Base-by-base conservation (phyloP, 2,888 invertebrate species). In the Melanargia galathea region DNA sequence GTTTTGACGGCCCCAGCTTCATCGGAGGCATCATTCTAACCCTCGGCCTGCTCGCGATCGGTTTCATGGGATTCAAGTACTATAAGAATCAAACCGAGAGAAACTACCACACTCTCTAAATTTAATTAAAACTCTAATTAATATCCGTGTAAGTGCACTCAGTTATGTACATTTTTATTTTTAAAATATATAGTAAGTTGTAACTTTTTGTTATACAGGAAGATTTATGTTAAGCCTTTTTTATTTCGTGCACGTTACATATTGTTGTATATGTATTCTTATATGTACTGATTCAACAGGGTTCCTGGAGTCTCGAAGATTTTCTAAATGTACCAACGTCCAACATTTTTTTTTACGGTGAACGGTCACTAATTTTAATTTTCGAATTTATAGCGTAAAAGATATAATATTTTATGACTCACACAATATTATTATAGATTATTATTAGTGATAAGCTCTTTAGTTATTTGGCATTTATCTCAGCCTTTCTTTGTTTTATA, bases 91-190 rank as follows among this genome's bases (percentile, higher is more conserved):
- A 95, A 78, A 95, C 95, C 64, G 97, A 96, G 83, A 93, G 95
- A 73, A 97, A 96, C 87, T 98, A 97, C 86, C 97, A 96, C 79
- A 97, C 97, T 66, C 94, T 97, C 82, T 97, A 96, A 95, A 87
- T 62, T 75, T 63, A 63, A 64, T 60, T 70, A 64, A 67, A 69
- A 67, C 71, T 62, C 67, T 71, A 75, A 72, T 70, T 75, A 70
- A 70, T 69, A 65, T 73, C 67, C 75, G 71, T 74, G 67, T 83
- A 84, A 83, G 86, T 87, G 89, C 90, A 89, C 87, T 75, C 74
- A 67, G 68, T 68, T 72, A 69, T 67, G 59, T 67, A 51, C 58
- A 58, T 63, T 65, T 61, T 63, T n/a, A n/a, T n/a, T 66, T 65
- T 62, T 61, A 65, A 48, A 60, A 57, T 60, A 43, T 62, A n/a